Evolutionary conservation across 2,113 vertebrate genomes (phyloP), one percentile per base, ranked within the genome.

Genomic region (Brachyistius frenatus): DNA sequence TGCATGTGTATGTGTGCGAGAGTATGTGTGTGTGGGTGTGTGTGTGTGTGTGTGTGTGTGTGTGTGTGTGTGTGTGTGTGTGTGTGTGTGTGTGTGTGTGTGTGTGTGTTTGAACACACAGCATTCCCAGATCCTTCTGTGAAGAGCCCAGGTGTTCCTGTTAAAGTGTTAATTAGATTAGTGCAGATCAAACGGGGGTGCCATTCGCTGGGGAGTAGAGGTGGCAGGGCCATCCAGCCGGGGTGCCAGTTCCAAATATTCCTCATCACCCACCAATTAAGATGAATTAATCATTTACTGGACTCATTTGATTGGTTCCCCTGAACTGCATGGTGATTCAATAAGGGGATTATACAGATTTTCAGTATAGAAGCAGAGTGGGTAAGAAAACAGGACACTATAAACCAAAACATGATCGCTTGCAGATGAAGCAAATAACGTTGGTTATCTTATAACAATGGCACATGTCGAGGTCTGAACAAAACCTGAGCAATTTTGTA

Each of bases 141-240:
- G 78, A 85, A 86, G 93, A 92, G 85, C 91, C 90, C 94, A 95
- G 94, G 94, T 95, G 94, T 90, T 94, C 81, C 84, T 92, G 90
- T 93, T 94, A 89, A 91, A 90, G 86, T 89, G 89, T 89, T 94
- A 94, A 95, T 95, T 94, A 89, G 85, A 95, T 94, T 93, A 94
- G 90, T 60, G 83, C 78, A 81, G 90, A 94, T 95, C 92, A 94
- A 94, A 93, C 84, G 8, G 66, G 81, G 89, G 86, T 78, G 88
- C 80, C 66, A 57, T 86, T 85, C 72, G 54, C 65, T 60, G 76
- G 83, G 83, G 86, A 87, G 83, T 30, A 61, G 78, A 87, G 89
- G 88, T 90, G 89, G 70, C 9, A n/a, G 70, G 83, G 81, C 74
- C 61, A 50, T 80, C 81, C 65, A 72, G 15, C 52, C 1, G 78